Base-by-base conservation (phyloP, 2,797 vertebrate species). In the Gephyroberyx darwinii region DNA sequence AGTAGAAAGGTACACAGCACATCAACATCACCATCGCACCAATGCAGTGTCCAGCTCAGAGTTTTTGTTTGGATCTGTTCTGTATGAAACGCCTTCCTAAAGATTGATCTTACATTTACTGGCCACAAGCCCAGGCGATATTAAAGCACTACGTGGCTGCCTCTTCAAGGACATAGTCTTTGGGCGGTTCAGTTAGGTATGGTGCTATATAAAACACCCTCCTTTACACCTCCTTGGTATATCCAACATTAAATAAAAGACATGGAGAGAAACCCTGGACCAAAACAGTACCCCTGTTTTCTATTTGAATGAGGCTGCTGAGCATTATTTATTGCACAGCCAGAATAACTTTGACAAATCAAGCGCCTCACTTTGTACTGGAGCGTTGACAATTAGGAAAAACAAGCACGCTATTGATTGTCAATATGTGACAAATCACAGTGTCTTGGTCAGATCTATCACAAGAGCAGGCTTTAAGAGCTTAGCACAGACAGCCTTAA, bases 31-130 rank as follows among this genome's bases (percentile, higher is more conserved):
- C 37, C 54, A 72, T 80, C 72, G 37, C 48, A 37, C 37, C 66
- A 71, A 48, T 22, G n/a, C 41, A 8, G 53, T 48, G 65, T 51
- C 51, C 62, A 73, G 65, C 71, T 65, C 9, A 74, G 22, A 77
- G 73, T 85, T 88, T 48, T 77, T 81, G 59, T 77, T 26, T 26
- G 69, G 65, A 85, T 70, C 69, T 72, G n/a, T 67, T 82, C 77
- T 82, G 74, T 77, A 68, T 82, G 26, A 20, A 51, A 41, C 70
- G 79, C 78, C 54, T 75, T 86, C 66, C 74, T 84, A 69, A 86
- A 91, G 89, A 91, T 91, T 91, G 83, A 91, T 90, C 79, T 90
- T 82, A 84, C 78, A 82, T 90, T 84, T 83, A 72, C 81, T 84
- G 79, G 82, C 89, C 68, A 77, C 65, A 72, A 82, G 88, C 90